Evolutionary conservation across 2,797 vertebrate species (phyloP), one percentile per base, ranked within the genome.

Genomic region (Fratercula arctica): DNA sequence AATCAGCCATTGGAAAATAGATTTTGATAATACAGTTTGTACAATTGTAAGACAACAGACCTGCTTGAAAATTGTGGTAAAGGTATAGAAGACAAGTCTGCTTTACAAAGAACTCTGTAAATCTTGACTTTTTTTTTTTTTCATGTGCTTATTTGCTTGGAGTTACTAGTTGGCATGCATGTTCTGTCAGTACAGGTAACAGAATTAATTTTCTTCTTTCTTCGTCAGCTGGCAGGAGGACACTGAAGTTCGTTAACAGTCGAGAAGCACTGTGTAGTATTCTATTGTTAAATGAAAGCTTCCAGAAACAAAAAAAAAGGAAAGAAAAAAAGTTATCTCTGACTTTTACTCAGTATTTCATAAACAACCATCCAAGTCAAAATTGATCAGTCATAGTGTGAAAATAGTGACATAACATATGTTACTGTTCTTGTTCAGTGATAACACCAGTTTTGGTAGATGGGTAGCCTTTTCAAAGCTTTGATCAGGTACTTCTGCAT

Each of bases 281-380:
- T 95, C 78, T 74, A 13, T 67, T 96, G 95, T 91, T 87, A 96
- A 95, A 93, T 15, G 60, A 90, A 96, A 94, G 28, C 26, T 73
- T 86, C 67, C 78, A 80, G 48, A 77, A 95, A 83, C 33, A 85
- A 84, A 78, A 61, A 61, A 35, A 75, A 76, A 76, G 45, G 45
- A n/a, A n/a, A 21, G 5, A n/a, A 54, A 54, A 14, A 50, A 83
- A 79, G 31, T 92, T 78, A 75, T 14, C 60, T 68, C 64, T 84
- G 87, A 43, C 31, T 73, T 50, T 59, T 64, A 43, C 13, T 13
- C 53, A 80, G 48, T 29, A 39, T 70, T 85, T 92, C 53, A 53
- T 93, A 77, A 90, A 83, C 46, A 94, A 73, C 8, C 45, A 94
- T 90, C 39, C 57, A 89, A 89, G 82, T 94, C 56, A 83, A 85